A percentile compares a stretch with the other conserved stretches of the same genome.
Conservation (phyloP, 2,113 vertebrate species). For the Catagonus wagneri region DNA sequence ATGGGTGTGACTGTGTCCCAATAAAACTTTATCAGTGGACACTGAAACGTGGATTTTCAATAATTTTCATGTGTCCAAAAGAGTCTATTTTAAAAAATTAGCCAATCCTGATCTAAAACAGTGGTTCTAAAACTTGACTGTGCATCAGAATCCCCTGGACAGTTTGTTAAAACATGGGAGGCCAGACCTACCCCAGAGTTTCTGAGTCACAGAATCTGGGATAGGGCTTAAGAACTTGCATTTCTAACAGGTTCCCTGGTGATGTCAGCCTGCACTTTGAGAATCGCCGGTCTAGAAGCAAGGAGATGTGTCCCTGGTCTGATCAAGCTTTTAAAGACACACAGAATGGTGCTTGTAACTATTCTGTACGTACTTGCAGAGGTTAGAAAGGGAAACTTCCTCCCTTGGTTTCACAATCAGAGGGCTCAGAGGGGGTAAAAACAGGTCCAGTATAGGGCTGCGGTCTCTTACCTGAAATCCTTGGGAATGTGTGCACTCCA, state of each 20-base stretch:
- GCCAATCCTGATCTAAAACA: not conserved
- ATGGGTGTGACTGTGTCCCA: not conserved
- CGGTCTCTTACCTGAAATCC: slow-evolving; percentile 50
- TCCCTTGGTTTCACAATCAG: slow-evolving; percentile 13
- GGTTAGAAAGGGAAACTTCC: not conserved
- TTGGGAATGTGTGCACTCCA: not conserved
- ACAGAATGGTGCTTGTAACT: not conserved
- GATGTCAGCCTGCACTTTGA: not conserved
- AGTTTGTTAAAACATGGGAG: not conserved
- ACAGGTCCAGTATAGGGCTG: not conserved
- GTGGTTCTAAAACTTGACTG: not conserved
- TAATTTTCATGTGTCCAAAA: not conserved
- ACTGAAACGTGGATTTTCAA: slow-evolving; percentile 48
- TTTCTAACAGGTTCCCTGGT: not conserved
- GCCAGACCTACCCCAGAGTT: not conserved
- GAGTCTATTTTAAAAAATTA: not conserved
- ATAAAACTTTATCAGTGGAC: slow-evolving; percentile 51
- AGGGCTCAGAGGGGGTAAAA: not conserved
- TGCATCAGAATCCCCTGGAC: not conserved
- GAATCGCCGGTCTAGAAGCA: not conserved
- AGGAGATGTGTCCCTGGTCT: not conserved
- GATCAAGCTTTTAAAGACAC: slow-evolving; percentile 35
- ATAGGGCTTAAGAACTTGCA: not conserved
- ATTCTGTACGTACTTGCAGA: not conserved
- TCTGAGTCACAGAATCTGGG: not conserved